Percentiles rank a stretch among this genome's conserved stretches.
Conservation (phyloP, 2,113 vertebrate genomes). For the Pantherophis guttatus region DNA sequence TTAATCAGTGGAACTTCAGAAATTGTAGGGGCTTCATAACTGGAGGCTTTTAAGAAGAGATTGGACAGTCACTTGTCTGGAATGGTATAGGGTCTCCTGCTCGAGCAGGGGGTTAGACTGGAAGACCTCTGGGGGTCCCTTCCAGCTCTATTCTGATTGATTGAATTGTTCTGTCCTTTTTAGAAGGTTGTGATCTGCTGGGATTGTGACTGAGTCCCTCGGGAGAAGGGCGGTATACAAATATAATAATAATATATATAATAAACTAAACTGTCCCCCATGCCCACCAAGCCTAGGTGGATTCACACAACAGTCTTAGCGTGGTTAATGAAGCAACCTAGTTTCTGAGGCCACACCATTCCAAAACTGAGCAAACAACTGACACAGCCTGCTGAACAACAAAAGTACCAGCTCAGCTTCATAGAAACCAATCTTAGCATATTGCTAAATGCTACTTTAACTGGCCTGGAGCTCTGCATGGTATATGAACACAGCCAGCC, state of each 20-base stretch:
- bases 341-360: not conserved
- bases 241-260: too few relatives aligned
- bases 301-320: not conserved
- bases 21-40: fast-evolving
- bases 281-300: not conserved
- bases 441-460: not conserved
- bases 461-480: not conserved
- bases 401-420: not conserved
- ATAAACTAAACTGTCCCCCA: not conserved
- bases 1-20: too few relatives aligned
- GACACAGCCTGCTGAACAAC: not conserved
- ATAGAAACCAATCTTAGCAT: not conserved
- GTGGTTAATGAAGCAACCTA: not conserved
- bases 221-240: too few relatives aligned
- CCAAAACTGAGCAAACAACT: not conserved
- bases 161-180: not conserved
- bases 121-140: too few relatives aligned
- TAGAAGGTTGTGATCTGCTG: not conserved
- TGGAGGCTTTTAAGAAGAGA: too few relatives aligned
- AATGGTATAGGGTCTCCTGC: too few relatives aligned
- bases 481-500: not conserved
- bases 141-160: too few relatives aligned
- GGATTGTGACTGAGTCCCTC: not conserved
- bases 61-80: too few relatives aligned
- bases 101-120: too few relatives aligned